Conservation (phyloP, 2,797 vertebrate species). For the Masticophis lateralis region DNA sequence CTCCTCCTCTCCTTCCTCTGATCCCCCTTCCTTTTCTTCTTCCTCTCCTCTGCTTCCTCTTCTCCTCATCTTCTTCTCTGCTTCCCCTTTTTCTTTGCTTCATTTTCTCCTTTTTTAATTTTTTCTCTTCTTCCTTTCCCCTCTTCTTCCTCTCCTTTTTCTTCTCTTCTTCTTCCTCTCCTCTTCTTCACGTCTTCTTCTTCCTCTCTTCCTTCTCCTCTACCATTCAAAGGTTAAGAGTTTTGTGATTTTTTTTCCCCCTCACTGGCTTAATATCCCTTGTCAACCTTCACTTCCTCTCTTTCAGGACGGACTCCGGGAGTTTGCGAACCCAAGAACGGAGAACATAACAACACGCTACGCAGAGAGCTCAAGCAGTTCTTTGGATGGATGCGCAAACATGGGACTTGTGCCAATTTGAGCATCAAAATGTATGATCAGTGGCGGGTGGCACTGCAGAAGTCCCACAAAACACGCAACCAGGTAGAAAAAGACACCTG, state of each 20-base stretch:
- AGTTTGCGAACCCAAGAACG: constrained; percentile 74
- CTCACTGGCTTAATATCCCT: too few relatives aligned
- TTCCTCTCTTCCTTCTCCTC: background rate
- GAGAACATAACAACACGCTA: constrained; percentile 92
- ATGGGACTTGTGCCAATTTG: constrained; percentile 85
- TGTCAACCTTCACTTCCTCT: background rate
- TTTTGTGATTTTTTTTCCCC: background rate
- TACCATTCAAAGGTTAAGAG: background rate
- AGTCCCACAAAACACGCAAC: constrained; percentile 97
- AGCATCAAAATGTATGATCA: constrained; percentile 98
- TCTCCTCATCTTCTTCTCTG: too few relatives aligned
- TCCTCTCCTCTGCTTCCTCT: too few relatives aligned
- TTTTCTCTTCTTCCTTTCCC: too few relatives aligned
- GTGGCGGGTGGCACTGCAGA: constrained; percentile 98
- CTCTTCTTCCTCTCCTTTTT: background rate
- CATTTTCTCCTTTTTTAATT: background rate
- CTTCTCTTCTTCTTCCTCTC: background rate
- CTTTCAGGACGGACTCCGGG: constrained; percentile 74
- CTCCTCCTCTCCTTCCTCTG: too few relatives aligned
- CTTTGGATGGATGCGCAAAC: constrained; percentile 97
- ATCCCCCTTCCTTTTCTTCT: too few relatives aligned
- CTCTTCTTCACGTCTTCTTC: too few relatives aligned
- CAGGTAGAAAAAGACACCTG: constrained; percentile 84
- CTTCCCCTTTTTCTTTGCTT: too few relatives aligned
- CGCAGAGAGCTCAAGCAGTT: constrained; percentile 97